Evolutionary conservation across 2,113 vertebrate species (phyloP).

Genomic region (Diadophis punctatus): DNA sequence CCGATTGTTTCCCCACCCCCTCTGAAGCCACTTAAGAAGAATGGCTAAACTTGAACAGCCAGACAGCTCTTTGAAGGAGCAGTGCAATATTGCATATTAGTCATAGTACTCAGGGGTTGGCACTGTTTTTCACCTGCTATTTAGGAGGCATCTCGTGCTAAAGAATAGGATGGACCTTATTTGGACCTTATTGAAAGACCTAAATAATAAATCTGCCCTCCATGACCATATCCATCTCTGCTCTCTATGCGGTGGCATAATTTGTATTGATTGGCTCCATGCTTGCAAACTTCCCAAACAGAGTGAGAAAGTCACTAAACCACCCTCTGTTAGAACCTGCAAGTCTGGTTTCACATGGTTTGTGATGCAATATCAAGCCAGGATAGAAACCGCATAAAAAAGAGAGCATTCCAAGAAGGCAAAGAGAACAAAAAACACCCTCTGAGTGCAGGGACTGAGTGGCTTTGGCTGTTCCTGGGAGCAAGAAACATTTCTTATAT

Average conservation of each 20-base stretch:
- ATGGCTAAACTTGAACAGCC: not conserved
- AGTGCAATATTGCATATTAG: not conserved
- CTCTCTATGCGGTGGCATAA: not conserved
- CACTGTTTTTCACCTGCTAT: not conserved
- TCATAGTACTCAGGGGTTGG: not conserved
- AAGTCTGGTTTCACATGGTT: not conserved
- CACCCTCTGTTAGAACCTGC: not conserved
- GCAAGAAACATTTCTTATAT: conserved; percentile 39
- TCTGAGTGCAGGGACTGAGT: conserved; percentile 40
- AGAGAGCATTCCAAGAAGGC: conserved; percentile 43
- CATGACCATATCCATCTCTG: not conserved
- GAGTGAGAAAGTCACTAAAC: not conserved
- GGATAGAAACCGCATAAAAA: conserved; percentile 22
- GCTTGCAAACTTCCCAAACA: not conserved
- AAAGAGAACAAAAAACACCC: conserved; percentile 40
- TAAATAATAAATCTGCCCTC: not conserved
- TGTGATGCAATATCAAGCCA: conserved; percentile 35
- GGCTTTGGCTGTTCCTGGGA: conserved; percentile 31
- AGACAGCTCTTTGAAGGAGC: not conserved
- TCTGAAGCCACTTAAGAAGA: not conserved
- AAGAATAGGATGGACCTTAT: not conserved
- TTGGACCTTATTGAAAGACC: not conserved
- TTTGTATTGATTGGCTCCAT: not conserved
- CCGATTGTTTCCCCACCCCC: not conserved
- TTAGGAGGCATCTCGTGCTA: not conserved